Evolutionary conservation across 2,888 invertebrate genomes (phyloP).

Genomic region (Villa cingulata): DNA sequence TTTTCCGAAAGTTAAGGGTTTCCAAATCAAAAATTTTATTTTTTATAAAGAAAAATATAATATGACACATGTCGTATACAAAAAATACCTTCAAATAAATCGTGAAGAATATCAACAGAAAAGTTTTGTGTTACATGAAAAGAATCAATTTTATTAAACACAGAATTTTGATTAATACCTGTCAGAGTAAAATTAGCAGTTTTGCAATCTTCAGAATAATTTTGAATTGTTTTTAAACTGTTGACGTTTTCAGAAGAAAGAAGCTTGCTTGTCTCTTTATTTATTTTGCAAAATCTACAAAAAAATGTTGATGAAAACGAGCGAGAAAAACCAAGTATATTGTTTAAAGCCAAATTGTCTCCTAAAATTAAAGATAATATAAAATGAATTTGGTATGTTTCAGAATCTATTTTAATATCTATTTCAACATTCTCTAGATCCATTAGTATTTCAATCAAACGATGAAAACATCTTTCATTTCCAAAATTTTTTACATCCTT

Average conservation of each 20-base stretch:
- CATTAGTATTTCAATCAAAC: slow-evolving; percentile 17
- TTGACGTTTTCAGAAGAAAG: slow-evolving; percentile 11
- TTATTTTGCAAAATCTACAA: slow-evolving; percentile 20
- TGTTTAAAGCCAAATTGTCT: slow-evolving; percentile 9
- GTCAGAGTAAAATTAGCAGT: slow-evolving; percentile 7
- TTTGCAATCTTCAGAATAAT: slow-evolving; percentile 13
- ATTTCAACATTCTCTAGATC: slow-evolving; percentile 17
- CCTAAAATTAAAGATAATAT: too few species aligned
- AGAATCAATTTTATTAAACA: slow-evolving; percentile 16
- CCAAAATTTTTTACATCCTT: slow-evolving; percentile 18
- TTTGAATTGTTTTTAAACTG: slow-evolving; percentile 13
- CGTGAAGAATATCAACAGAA: slow-evolving; percentile 16
- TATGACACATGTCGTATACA: slow-evolving; percentile 15
- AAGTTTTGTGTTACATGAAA: slow-evolving; percentile 18
- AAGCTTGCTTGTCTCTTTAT: slow-evolving; percentile 11
- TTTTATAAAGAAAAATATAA: slow-evolving; percentile 13
- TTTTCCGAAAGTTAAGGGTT: slow-evolving; percentile 8
- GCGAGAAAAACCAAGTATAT: slow-evolving; percentile 11
- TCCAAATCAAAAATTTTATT: slow-evolving; percentile 9
- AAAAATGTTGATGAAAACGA: slow-evolving; percentile 17
- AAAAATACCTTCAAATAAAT: slow-evolving; percentile 18
- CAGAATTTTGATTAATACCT: slow-evolving; percentile 17
- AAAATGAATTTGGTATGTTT: slow-evolving; percentile 5
- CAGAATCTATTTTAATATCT: slow-evolving; percentile 8
- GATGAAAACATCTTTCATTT: slow-evolving; percentile 17